Evolutionary conservation across 2,797 vertebrate species (phyloP), one percentile per base, ranked within the genome.

Genomic region (Lagocephalus sceleratus): DNA sequence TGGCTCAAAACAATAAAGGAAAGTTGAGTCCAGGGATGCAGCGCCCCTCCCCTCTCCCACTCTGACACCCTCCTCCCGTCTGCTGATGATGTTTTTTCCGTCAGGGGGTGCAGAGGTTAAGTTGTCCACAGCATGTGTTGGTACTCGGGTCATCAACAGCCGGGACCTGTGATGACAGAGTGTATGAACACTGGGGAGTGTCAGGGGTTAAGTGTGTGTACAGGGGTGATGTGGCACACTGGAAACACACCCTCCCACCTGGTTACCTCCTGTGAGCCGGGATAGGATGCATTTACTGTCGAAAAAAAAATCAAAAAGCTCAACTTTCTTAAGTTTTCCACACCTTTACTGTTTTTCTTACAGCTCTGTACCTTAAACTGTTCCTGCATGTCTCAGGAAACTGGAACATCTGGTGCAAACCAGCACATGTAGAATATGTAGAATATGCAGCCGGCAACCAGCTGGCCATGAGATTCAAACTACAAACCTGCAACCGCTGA

Each of bases 71-170:
- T 51, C 48, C 52, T 61, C 47, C 57, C 41, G 8, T 35, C 32
- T 3, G 6, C 51, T 47, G 72, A 65, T 20, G 46, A 62, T 69
- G 63, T 83, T 76, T 88, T 82, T 83, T 85, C 79, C 58, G 64
- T 81, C 58, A 55, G 4, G 59, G 23, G 83, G 82, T 79, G 58
- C 75, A 62, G 75, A 73, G 85, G 85, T 86, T 87, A 86, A 86
- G 77, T 85, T 81, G 80, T 82, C 75, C 82, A 61, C 85, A 85
- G 82, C 85, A 84, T 87, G 85, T 86, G 85, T 82, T 73, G 19
- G 71, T 61, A 71, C 84, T 82, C 84, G 68, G 84, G 85, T 84
- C 86, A 85, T 77, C 72, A 76, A 73, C 82, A 78, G 74, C 78
- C 58, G 39, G 64, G 77, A 65, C 73, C 63, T 64, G 78, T 69